A percentile compares a stretch with the other conserved stretches of the same genome.
These are phyloP conservation scores for Carassius auratus DNA, from an alignment of 2,113 vertebrate genomes.

Conservation along the genomic window DNA sequence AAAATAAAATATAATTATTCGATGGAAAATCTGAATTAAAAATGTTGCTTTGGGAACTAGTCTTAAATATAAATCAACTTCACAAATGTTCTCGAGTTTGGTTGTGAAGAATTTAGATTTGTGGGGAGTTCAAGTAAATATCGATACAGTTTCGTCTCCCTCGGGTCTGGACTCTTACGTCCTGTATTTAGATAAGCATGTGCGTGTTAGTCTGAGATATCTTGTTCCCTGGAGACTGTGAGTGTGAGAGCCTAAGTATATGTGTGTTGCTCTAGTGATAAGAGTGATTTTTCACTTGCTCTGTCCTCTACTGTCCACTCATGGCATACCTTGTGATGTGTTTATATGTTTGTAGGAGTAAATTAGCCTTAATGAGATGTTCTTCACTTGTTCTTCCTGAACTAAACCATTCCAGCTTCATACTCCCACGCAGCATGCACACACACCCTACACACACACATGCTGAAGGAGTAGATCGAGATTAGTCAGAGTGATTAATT, in stretches of 20 bases:
- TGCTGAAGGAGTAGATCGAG: conserved; percentile 9
- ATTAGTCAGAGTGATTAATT: conserved; percentile 25
- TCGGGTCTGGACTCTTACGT: not conserved
- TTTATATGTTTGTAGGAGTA: conserved; percentile 20
- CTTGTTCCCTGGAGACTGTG: conserved; percentile 19
- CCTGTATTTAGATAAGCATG: conserved; percentile 20
- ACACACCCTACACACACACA: not conserved
- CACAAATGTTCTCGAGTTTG: not conserved
- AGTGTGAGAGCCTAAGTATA: conserved; percentile 16
- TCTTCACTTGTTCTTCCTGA: conserved; percentile 32
- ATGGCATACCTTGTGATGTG: not conserved
- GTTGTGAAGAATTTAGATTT: not conserved
- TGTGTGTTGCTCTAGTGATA: conserved; percentile 23
- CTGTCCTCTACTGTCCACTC: conserved; percentile 15
- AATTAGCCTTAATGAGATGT: conserved; percentile 38
- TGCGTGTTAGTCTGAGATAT: not conserved
- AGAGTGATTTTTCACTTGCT: conserved; percentile 35
- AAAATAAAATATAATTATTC: too few species aligned
- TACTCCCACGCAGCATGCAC: conserved; percentile 31
- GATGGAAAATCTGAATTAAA: too few species aligned
- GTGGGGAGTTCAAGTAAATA: not conserved
- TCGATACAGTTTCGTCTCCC: not conserved
- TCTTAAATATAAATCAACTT: not conserved
- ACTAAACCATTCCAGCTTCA: conserved; percentile 51
- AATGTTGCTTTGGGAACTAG: too few species aligned